phyloP scores from a whole-genome alignment of 2,113 vertebrate genomes.

The Bubo scandiacus region DNA sequence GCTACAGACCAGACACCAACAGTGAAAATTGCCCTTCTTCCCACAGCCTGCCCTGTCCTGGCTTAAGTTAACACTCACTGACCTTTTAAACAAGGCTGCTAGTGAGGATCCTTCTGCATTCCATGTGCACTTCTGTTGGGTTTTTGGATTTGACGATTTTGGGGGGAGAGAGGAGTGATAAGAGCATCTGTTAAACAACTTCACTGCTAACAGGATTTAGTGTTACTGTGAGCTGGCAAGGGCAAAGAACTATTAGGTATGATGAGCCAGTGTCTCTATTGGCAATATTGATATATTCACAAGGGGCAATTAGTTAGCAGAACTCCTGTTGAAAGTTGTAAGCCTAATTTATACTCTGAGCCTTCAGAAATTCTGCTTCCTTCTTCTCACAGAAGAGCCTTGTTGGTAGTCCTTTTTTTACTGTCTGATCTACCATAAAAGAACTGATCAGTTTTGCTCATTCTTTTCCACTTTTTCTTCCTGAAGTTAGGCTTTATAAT shows the following conservation, averaged over 20 bases:
- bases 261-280: background rate
- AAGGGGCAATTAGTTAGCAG: background rate
- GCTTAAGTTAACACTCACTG: background rate
- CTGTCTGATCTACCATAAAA: background rate
- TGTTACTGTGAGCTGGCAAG: background rate
- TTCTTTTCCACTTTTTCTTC: background rate
- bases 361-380: background rate
- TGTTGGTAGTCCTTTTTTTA: background rate
- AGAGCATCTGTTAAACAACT: background rate
- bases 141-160: background rate
- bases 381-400: background rate
- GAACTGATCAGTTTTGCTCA: background rate
- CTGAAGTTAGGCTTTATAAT: background rate
- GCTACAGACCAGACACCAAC: background rate
- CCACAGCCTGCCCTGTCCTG: background rate
- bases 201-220: background rate
- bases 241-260: background rate
- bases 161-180: background rate
- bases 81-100: background rate
- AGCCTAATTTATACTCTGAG: background rate
- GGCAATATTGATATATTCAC: background rate
- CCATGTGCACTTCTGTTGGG: background rate
- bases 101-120: background rate
- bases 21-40: constrained; percentile 32
- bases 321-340: background rate